phyloP scores from a whole-genome alignment of 2,888 invertebrate genomes.

The Eristalinus sepulchralis region DNA sequence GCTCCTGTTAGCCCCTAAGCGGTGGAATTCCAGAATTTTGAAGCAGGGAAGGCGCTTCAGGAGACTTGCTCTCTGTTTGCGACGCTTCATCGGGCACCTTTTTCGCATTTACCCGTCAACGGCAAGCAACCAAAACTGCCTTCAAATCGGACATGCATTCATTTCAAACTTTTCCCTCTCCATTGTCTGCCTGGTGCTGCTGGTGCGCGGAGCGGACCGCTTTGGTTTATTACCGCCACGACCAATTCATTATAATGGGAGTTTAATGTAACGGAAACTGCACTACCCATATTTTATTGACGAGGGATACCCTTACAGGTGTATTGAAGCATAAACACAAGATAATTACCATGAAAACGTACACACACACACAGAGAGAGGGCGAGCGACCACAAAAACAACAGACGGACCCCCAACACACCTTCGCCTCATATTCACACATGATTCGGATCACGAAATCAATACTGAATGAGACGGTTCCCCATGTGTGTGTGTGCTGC shows the following conservation, averaged over 20 bases:
- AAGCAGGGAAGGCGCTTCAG: too few relatives aligned
- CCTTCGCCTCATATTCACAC: background rate
- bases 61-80: too few relatives aligned
- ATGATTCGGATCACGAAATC: background rate
- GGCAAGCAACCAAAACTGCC: too few relatives aligned
- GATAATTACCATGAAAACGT: background rate
- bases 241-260: slow-evolving; percentile 26
- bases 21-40: too few relatives aligned
- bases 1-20: too few relatives aligned
- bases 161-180: too few relatives aligned
- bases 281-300: slow-evolving; percentile 43
- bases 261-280: slow-evolving; percentile 44
- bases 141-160: too few relatives aligned
- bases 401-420: background rate
- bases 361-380: background rate
- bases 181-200: too few relatives aligned
- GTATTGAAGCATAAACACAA: slow-evolving; percentile 43
- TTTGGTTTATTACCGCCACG: slow-evolving; percentile 12
- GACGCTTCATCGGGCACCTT: too few relatives aligned
- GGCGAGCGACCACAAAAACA: background rate
- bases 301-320: slow-evolving; percentile 28
- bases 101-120: too few relatives aligned
- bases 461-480: background rate
- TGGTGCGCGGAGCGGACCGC: too few relatives aligned
- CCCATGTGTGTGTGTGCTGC: too few relatives aligned